Evolutionary conservation across 2,888 invertebrate genomes (phyloP), one percentile per base, ranked within the genome.

Genomic region (Yponomeuta evonymella): DNA sequence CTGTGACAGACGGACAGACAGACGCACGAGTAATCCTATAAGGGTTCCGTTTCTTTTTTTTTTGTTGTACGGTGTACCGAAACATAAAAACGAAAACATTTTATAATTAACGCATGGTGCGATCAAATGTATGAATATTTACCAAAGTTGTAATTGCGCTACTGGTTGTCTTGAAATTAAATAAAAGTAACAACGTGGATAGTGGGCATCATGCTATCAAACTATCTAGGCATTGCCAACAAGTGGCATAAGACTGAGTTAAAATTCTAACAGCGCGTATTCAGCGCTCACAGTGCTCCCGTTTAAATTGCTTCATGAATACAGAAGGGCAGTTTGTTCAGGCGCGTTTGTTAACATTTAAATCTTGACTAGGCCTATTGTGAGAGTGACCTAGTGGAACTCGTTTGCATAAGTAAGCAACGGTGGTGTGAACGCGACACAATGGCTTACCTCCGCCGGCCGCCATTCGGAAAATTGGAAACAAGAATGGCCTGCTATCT

Each of bases 301-400:
- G 48, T 86, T 85, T 81, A 82, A 85, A 87, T 86, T 83, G 85
- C 81, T 81, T 84, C 83, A 87, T 87, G 84, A 84, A 87, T 86
- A 86, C 79, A 80, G 81, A 68, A 83, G 79, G 77, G 73, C 73
- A 74, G 74, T 75, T 74, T 75, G 74, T 74, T 72, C 74, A 64
- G 69, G 48, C 65, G 36, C 33, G 69, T 71, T 71, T 71, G 71
- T 71, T 71, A 69, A 69, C 71, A 71, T 69, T 71, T 69, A 71
- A 71, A 71, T 71, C 71, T 70, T 67, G 67, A 71, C 71, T 70
- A 66, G 71, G 71, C 69, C 69, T 70, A 71, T 71, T 71, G 71
- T 71, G 36, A 29, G 10, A 69, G 48, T 63, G 64, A 65, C 64
- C 65, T 30, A 48, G 33, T 9, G 64, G 48, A 36, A 62, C 71